Conservation (phyloP, 2,888 invertebrate genomes). For the Trissonchulus latispiculum region DNA sequence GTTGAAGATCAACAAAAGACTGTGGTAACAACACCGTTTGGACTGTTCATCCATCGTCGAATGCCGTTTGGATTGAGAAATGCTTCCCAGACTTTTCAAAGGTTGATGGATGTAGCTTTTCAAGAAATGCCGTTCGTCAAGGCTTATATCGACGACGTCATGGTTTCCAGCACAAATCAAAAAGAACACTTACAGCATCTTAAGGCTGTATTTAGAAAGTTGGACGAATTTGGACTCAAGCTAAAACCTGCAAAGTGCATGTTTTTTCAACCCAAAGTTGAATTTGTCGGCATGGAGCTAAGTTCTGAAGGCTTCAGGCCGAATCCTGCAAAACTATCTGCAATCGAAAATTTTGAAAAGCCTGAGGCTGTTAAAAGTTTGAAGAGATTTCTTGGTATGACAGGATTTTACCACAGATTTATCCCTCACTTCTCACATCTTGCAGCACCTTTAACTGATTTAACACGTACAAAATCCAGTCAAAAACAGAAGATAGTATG, state of each 20-base stretch:
- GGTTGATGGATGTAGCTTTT: no score
- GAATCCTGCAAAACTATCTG: not conserved
- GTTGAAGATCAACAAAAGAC: slow-evolving; percentile 24
- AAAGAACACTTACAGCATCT: no score
- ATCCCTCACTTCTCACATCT: no score
- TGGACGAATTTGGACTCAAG: no score
- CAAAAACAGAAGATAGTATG: not conserved
- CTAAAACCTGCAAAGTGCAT: slow-evolving; percentile 6
- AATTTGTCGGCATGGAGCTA: not conserved
- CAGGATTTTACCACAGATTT: slow-evolving; percentile 10
- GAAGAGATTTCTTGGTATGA: not conserved
- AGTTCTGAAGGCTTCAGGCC: not conserved
- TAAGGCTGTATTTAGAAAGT: no score
- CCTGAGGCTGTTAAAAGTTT: not conserved
- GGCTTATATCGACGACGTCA: no score
- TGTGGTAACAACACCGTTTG: slow-evolving; percentile 23
- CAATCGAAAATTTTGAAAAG: not conserved
- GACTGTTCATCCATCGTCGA: slow-evolving; percentile 27
- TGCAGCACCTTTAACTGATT: slow-evolving; percentile 9
- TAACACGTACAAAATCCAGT: not conserved
- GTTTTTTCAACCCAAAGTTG: slow-evolving; percentile 2
- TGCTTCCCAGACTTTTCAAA: slow-evolving; percentile 22
- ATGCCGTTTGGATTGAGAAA: slow-evolving; percentile 27
- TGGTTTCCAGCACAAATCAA: no score
- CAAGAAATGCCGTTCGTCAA: no score